Evolutionary conservation across 2,797 vertebrate species (phyloP), one percentile per base, ranked within the genome.

Genomic region (Gymnoscopelus microlampas): DNA sequence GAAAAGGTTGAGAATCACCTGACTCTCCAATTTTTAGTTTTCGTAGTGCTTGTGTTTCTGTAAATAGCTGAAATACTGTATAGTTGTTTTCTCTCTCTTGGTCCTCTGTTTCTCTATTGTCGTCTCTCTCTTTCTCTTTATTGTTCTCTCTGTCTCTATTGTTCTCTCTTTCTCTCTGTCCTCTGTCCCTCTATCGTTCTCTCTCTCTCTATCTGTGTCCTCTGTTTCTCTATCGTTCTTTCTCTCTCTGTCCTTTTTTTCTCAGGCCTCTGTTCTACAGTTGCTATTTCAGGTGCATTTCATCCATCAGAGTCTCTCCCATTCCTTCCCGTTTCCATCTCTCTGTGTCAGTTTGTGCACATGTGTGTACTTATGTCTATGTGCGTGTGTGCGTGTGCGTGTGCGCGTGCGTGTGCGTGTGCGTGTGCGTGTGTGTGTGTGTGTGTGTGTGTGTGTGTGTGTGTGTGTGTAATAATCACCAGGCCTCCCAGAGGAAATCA

Each of bases 401-500:
- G 35, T 1, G 57, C 65, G 59, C 12, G 19, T 77, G 69, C 63
- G 51, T 1, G 13, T n/a, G 59, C 62, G 29, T 59, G 53, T 32
- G 11, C 64, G 10, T 57, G 63, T 59, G 56, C 56, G 63, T 53
- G 59, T 51, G 60, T 35, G 53, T 23, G 19, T 58, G 12, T 35
- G 61, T 29, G 74, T 19, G 13, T 66, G 64, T 47, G 51, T 57
- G 15, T 53, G 49, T 24, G 55, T 60, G 59, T 60, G 51, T 78
- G 70, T 63, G 79, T 86, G 89, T 59, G 89, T 87, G 85, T 85
- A 81, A 94, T 95, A 94, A 94, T 95, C 88, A 89, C 88, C 78
- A 89, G 75, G 81, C 87, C 87, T 97, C 97, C 97, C 97, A 81
- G 87, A 97, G 97, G 97, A 98, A 98, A 98, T 98, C 96, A 98